Evolutionary conservation across 1,140 invertebrate species (phyloP), one percentile per base, ranked within the genome.

Genomic region (Drosophila azteca): DNA sequence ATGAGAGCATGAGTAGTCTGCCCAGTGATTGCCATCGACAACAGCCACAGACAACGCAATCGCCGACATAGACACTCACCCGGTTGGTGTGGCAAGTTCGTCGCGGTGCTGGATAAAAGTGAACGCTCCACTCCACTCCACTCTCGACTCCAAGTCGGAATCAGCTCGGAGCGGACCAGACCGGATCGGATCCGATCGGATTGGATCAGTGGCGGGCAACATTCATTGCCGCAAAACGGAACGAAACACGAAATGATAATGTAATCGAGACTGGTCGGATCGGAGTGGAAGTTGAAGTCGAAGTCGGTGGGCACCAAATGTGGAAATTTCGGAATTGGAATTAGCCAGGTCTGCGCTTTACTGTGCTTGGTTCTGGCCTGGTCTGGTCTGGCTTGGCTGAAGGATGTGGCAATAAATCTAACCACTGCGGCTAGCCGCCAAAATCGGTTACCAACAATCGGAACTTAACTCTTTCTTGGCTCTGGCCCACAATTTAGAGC

Each of bases 211-310:
- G 45, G 49, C 66, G 31, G 51, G 49, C 60, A 66, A 87, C 82
- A 87, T 87, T 87, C 68, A 90, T 81, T 87, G 77, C 81, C 78
- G 77, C 81, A 89, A 90, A 84, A 85, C 87, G 82, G 80, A 90
- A 84, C 69, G 51, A 81, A 39, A 61, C 70, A 69, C 53, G 78
- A 79, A 79, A 77, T 81, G 80, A 76, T 80, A 85, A 85, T 87
- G 85, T 90, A 90, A 89, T 87, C 81, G 85, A 90, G 81, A 85
- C 80, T 84, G 85, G 84, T 88, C 79, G 84, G 67, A 79, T 78
- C 70, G 74, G 48, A 54, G 62, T 58, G 35, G 35, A 39, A 39
- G 31, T 35, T 8, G 31, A 3, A 35, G 31, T 35, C 31, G 29
- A 31, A 31, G 52, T 57, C n/a, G 50, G 24, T 22, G 20, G 22